Conservation (phyloP, 2,797 vertebrate species). For the Apogon talboti region DNA sequence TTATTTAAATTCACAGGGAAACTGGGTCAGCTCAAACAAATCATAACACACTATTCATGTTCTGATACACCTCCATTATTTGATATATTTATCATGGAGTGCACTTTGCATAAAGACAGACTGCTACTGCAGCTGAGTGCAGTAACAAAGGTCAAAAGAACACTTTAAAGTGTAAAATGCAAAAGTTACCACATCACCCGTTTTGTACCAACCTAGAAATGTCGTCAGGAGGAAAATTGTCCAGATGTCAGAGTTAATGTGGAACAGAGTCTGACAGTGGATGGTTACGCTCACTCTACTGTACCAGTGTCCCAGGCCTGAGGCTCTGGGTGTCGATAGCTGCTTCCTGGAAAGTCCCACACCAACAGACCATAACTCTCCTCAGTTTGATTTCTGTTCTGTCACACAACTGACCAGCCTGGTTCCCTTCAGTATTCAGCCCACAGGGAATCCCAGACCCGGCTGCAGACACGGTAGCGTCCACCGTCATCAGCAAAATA, state of each 20-base stretch:
- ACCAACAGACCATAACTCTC: slow-evolving; percentile 20
- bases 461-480: background rate
- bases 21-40: too few relatives aligned
- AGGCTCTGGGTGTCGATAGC: slow-evolving; percentile 9
- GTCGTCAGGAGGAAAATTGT: background rate
- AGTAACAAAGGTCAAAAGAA: too few relatives aligned
- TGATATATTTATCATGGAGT: too few relatives aligned
- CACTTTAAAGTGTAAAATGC: background rate
- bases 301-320: slow-evolving; percentile 5
- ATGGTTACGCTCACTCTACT: slow-evolving; percentile 10
- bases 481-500: too few relatives aligned
- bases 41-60: too few relatives aligned
- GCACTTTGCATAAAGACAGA: too few relatives aligned
- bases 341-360: slow-evolving; percentile 16
- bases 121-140: too few relatives aligned
- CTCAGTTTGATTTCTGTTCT: slow-evolving; percentile 23
- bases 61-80: too few relatives aligned
- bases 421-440: slow-evolving; percentile 8
- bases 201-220: background rate
- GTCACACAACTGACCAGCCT: background rate
- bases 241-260: background rate
- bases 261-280: background rate
- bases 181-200: background rate
- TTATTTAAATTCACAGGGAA: too few relatives aligned
- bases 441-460: background rate